phyloP scores from a whole-genome alignment of 2,113 vertebrate species.

The Lanius ludovicianus region DNA sequence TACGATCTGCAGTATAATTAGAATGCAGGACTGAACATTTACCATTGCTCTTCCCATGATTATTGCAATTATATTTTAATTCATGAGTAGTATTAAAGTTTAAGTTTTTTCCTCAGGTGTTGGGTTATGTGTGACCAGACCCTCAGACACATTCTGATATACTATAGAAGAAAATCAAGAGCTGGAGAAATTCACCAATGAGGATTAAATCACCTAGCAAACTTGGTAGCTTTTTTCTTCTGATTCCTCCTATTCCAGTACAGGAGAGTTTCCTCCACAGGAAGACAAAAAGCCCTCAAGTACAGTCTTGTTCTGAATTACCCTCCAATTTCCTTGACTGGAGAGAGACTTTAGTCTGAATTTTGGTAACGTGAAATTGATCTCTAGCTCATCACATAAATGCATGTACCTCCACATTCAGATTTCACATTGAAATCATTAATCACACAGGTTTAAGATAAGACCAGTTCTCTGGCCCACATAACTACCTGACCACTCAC shows the following conservation, averaged over 20 bases:
- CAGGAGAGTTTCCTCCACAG: background rate
- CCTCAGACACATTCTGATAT: background rate
- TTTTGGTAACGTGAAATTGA: background rate
- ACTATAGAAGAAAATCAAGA: background rate
- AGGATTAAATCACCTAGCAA: background rate
- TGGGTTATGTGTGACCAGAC: background rate
- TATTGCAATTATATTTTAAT: background rate
- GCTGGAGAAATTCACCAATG: background rate
- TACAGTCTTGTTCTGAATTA: background rate
- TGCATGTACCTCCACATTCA: background rate
- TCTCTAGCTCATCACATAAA: background rate
- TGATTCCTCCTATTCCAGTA: background rate
- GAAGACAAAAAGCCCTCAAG: background rate
- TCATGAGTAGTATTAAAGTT: background rate
- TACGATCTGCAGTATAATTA: background rate
- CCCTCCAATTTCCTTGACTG: background rate
- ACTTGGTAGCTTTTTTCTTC: background rate
- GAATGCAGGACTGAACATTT: background rate
- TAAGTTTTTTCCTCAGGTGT: background rate
- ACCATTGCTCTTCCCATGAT: background rate
- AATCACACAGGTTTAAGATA: background rate
- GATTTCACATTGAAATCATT: background rate
- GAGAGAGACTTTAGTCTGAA: background rate
- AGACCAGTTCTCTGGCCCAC: background rate
- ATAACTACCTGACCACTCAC: background rate